Evolutionary conservation across 2,113 vertebrate genomes (phyloP).

Genomic region (Oncorhynchus keta): DNA sequence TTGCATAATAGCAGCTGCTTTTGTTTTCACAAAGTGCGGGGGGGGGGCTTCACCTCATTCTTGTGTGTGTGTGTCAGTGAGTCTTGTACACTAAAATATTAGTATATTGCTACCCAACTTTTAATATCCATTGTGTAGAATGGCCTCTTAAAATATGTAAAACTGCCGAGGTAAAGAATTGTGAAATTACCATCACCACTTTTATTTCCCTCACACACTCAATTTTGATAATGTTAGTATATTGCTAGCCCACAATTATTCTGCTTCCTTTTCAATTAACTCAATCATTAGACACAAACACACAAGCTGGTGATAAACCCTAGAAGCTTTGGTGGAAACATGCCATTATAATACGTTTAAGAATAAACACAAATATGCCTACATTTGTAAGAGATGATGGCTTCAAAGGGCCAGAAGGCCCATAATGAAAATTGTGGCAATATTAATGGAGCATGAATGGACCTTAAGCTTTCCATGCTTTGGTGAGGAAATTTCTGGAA

Average conservation of each 20-base stretch:
- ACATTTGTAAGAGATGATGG: conserved; percentile 4
- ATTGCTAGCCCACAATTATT: neutral
- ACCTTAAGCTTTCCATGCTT: conserved; percentile 8
- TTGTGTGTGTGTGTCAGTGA: conserved; percentile 29
- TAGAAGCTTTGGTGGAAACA: conserved; percentile 49
- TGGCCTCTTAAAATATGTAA: no score
- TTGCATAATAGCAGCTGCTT: conserved; percentile 37
- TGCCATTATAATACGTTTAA: neutral
- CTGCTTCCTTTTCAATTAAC: neutral
- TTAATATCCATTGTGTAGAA: no score
- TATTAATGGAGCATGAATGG: neutral
- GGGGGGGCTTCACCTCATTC: conserved; percentile 42
- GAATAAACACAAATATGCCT: neutral
- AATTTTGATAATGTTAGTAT: neutral
- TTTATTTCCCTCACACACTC: no score
- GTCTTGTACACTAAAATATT: neutral
- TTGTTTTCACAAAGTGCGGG: conserved; percentile 48
- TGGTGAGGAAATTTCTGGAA: conserved; percentile 1
- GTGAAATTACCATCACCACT: no score
- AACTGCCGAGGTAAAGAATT: no score
- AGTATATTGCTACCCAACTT: neutral
- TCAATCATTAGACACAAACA: conserved; percentile 12
- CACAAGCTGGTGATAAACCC: conserved; percentile 21
- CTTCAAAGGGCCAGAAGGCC: neutral
- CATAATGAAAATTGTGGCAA: no score